These are phyloP conservation scores for Ambastaia sidthimunki DNA, from an alignment of 2,797 vertebrate species.

Conservation along the genomic window DNA sequence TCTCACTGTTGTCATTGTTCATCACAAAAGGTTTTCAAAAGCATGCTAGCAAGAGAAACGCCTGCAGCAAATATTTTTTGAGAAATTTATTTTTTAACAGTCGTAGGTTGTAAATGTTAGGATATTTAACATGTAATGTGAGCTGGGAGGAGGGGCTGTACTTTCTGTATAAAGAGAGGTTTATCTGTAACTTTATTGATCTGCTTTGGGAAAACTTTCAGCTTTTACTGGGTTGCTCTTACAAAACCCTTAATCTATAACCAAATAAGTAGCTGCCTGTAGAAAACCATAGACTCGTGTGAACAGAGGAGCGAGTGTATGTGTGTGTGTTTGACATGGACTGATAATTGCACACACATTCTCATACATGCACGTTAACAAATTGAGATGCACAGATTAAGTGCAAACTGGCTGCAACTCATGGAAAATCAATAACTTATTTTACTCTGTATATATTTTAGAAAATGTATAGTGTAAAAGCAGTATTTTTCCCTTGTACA, in stretches of 20 bases:
- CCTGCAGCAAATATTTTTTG: conserved; percentile 98
- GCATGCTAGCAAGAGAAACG: conserved; percentile 91
- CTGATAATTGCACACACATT: conserved; percentile 79
- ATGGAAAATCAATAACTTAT: conserved; percentile 94
- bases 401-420: conserved; percentile 89
- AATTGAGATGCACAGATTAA: conserved; percentile 74
- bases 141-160: conserved; percentile 74
- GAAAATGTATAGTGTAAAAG: conserved; percentile 97
- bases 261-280: conserved; percentile 98
- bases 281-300: conserved; percentile 84
- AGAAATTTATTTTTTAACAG: conserved; percentile 99
- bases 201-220: conserved; percentile 74
- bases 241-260: conserved; percentile 90
- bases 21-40: conserved; percentile 76
- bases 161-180: conserved; percentile 94
- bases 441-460: conserved; percentile 99
- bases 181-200: conserved; percentile 92
- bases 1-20: conserved; percentile 63
- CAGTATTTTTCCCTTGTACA: conserved; percentile 95
- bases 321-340: conserved; percentile 44
- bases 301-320: conserved; percentile 15
- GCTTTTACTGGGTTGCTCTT: conserved; percentile 89
- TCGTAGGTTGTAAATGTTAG: conserved; percentile 98
- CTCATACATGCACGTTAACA: conserved; percentile 70
- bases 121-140: conserved; percentile 94